phyloP scores from a whole-genome alignment of 2,797 vertebrate species.

The Cygnus olor region DNA sequence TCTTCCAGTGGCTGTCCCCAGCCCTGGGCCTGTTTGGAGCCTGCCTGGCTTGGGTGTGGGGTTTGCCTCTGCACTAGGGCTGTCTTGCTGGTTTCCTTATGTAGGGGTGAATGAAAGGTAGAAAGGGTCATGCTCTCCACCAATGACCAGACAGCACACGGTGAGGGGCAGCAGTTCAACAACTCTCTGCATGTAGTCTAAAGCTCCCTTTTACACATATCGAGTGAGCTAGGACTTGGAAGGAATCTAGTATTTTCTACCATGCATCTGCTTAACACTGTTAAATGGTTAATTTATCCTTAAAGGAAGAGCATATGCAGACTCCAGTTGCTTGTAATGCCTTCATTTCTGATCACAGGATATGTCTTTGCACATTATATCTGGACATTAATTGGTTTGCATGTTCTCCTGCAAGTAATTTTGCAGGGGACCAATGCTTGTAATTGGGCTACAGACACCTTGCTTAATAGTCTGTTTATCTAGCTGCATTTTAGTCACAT shows the following conservation, averaged over 20 bases:
- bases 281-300: neutral
- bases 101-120: neutral
- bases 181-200: neutral
- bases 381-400: neutral
- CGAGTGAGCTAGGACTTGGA: neutral
- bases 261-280: neutral
- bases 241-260: neutral
- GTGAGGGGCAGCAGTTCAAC: neutral
- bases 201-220: neutral
- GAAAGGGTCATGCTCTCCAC: neutral
- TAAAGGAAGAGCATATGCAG: neutral
- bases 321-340: neutral
- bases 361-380: neutral
- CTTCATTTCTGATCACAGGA: neutral
- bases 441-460: neutral
- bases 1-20: neutral
- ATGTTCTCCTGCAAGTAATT: neutral
- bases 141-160: fast-evolving
- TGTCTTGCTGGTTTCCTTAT: neutral
- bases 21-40: neutral
- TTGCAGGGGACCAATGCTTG: neutral
- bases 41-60: neutral
- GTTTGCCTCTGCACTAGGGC: neutral
- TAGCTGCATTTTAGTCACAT: neutral
- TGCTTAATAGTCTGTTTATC: neutral